Evolutionary conservation across 2,888 invertebrate genomes (phyloP).

Genomic region (Notodonta ziczac): DNA sequence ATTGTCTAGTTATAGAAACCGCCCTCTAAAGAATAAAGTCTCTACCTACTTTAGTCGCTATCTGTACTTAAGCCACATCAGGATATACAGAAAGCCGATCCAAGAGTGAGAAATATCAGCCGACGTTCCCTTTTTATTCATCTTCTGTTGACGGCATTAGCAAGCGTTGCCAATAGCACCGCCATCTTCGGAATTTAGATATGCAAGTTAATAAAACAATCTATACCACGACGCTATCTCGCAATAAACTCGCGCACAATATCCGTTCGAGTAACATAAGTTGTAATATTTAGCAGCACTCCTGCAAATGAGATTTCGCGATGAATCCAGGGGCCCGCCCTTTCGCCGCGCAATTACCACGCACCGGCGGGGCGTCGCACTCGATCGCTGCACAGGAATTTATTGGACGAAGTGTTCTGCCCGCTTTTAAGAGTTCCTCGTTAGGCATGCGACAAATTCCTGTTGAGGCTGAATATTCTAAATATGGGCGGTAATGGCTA

Average conservation of each 20-base stretch:
- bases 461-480: neutral
- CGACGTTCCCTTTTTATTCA: neutral
- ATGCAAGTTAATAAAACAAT: neutral
- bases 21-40: too few relatives aligned
- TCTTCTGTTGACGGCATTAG: too few relatives aligned
- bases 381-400: slow-evolving; percentile 57
- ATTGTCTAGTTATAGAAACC: too few relatives aligned
- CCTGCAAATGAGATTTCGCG: slow-evolving; percentile 67
- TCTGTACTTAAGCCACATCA: too few relatives aligned
- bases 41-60: too few relatives aligned
- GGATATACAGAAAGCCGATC: too few relatives aligned
- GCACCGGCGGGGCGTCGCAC: slow-evolving; percentile 50
- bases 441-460: neutral
- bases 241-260: neutral
- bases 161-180: too few relatives aligned
- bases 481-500: too few relatives aligned
- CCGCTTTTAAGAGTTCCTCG: neutral
- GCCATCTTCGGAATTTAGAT: neutral
- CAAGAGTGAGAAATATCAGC: too few relatives aligned
- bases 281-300: slow-evolving; percentile 45
- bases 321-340: slow-evolving; percentile 54
- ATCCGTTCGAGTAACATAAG: slow-evolving; percentile 40
- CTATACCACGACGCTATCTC: neutral
- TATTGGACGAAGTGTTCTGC: slow-evolving; percentile 40
- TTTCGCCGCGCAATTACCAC: slow-evolving; percentile 60